Base-by-base conservation (phyloP, 1,140 invertebrate species). In the Stegodyphus dumicola region DNA sequence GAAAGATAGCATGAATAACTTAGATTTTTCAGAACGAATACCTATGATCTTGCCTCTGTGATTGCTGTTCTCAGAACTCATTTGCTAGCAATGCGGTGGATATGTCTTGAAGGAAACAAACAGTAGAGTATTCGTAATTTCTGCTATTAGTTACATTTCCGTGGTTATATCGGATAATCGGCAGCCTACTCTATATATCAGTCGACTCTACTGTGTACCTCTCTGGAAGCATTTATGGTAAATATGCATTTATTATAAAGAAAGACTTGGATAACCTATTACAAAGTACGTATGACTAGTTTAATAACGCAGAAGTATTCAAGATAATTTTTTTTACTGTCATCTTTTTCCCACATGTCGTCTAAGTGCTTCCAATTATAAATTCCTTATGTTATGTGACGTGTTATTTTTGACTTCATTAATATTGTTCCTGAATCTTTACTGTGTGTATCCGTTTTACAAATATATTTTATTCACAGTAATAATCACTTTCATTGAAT, bases 321-420 rank as follows among this genome's bases (percentile, higher is more conserved):
- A 33, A 33, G 33, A 33, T 33, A 1, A 33, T 33, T 33, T 33
- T 33, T 33, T 67, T 18, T 52, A 5, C 56, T 60, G 52, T 17
- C 48, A n/a, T 49, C 49, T 54, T 15, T 70, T 33, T 79, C 5
- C 51, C 56, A 52, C 70, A 81, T 81, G 79, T 81, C 79, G 70
- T 81, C 79, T 81, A 81, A 81, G 54, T 81, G 60, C 70, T 73
- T 73, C 67, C 53, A 79, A 67, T n/a, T 49, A 17, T 52, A 52
- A 53, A 17, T 6, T 2, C 5, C 13, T 13, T 33, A 1, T 33
- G 33, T 33, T 33, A 33, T 33, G 33, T 33, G 33, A 33, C 33
- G 33, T 33, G 33, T 33, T 33, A 33, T 33, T 33, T 33, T 33
- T 33, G 33, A 33, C 33, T 33, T 33, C 33, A 33, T 33, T 33